Evolutionary conservation across 2,113 vertebrate genomes (phyloP).

Genomic region (Lepidothrix coronata): DNA sequence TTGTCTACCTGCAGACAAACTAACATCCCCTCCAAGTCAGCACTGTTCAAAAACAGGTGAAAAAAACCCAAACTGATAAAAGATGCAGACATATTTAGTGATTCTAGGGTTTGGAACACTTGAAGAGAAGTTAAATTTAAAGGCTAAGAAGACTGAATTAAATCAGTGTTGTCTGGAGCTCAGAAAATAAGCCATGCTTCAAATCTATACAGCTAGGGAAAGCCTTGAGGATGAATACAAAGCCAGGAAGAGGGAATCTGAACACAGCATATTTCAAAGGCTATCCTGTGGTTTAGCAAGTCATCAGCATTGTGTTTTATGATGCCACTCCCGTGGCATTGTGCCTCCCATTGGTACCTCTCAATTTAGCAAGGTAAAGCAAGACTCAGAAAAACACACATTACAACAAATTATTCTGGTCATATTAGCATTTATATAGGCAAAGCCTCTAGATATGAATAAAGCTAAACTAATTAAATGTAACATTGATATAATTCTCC

Average conservation of each 20-base stretch:
- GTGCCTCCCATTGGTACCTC: not conserved
- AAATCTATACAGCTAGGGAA: not conserved
- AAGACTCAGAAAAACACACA: not conserved
- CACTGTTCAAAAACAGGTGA: not conserved
- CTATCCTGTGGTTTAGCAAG: not conserved
- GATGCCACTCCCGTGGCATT: rapidly evolving
- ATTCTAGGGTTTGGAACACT: not conserved
- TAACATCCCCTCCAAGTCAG: not conserved
- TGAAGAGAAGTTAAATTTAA: not conserved
- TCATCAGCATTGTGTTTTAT: not conserved
- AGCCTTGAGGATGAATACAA: not conserved
- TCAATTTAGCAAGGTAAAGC: not conserved
- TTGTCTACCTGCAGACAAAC: not conserved
- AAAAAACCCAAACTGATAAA: rapidly evolving
- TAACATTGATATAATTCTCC: not conserved
- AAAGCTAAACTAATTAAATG: not conserved
- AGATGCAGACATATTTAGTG: not conserved
- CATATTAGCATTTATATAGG: not conserved
- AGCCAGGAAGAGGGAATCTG: not conserved
- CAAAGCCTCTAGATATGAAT: not conserved
- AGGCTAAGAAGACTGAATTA: not conserved
- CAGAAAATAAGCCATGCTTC: not conserved
- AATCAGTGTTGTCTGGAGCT: not conserved
- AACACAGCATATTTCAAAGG: not conserved
- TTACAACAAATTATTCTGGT: not conserved